These are phyloP conservation scores for Oxyura jamaicensis DNA, from an alignment of 2,113 vertebrate species.

Conservation along the genomic window DNA sequence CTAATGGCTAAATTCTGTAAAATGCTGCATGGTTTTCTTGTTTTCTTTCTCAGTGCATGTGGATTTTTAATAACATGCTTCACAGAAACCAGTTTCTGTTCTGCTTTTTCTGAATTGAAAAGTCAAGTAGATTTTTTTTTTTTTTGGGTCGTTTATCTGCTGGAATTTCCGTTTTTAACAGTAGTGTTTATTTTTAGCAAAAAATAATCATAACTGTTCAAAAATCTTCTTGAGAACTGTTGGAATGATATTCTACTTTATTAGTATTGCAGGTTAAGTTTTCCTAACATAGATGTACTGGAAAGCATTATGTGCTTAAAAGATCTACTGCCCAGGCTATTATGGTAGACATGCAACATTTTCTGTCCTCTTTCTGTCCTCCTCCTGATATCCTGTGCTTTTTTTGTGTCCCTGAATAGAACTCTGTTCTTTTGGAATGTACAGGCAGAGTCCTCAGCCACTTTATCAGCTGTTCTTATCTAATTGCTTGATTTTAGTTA, in stretches of 20 bases:
- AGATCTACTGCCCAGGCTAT: neutral
- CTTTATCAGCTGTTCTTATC: neutral
- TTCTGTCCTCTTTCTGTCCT: neutral
- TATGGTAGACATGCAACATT: neutral
- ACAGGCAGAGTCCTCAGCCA: neutral
- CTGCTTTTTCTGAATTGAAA: neutral
- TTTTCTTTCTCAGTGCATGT: neutral
- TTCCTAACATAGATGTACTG: neutral
- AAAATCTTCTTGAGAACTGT: neutral
- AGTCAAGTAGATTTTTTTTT: neutral
- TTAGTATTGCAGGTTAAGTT: neutral
- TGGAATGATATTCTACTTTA: neutral
- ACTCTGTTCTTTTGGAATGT: neutral
- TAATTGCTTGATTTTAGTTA: neutral
- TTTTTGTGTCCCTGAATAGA: neutral
- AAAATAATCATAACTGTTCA: neutral
- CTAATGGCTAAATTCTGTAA: neutral
- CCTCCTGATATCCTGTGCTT: neutral
- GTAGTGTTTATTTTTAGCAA: neutral
- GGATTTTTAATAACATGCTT: neutral
- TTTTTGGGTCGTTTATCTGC: neutral
- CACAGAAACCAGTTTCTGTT: neutral
- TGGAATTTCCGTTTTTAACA: neutral
- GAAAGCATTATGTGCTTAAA: neutral
- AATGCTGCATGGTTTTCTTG: neutral